Base-by-base conservation (phyloP, 2,113 vertebrate genomes). In the Tylochromis polylepis region DNA sequence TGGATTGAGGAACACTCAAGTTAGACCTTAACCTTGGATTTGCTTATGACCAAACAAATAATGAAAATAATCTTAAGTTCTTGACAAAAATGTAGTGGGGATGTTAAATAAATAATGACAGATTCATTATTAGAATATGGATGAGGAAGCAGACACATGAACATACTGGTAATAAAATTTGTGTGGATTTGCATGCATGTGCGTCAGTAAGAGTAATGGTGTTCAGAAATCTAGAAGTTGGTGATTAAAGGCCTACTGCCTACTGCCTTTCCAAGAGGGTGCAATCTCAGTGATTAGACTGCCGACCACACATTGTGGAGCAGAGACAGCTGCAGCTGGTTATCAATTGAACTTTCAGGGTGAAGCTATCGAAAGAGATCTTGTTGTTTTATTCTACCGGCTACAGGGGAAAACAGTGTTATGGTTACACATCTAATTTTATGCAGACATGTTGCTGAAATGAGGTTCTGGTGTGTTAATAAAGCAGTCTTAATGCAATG, bases 261-360 rank as follows among this genome's bases (percentile, higher is more conserved):
- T 84, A 29, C 81, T 31, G 89, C 38, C 85, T 84, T 88, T 94
- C 89, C 1, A 81, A 94, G 87, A 85, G 53, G 75, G 88, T 89
- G 67, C 91, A 94, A 91, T 94, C 81, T 92, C 60, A 51, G 86
- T 88, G 88, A 95, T 95, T 92, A 94, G 59, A 22, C 86, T 65
- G 56, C 56, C 9, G 81, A 90, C 84, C 93, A 94, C 92, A 93
- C 91, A 81, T 79, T 55, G 83, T 49, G 62, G 18, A 24, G 72
- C 12, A 51, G 18, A 34, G 53, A 91, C 95, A 96, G 93, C 94
- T 95, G 94, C 85, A 91, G 72, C 81, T 87, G 79, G 86, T 92
- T 91, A 94, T 95, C 88, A 91, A 72, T 90, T 14, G 2, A 72
- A 55, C 14, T 41, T 72, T 80, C 9, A 59, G 82, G 55, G 41